Evolutionary conservation across 2,113 vertebrate genomes (phyloP), one percentile per base, ranked within the genome.

Genomic region (Amphiprion ocellaris): DNA sequence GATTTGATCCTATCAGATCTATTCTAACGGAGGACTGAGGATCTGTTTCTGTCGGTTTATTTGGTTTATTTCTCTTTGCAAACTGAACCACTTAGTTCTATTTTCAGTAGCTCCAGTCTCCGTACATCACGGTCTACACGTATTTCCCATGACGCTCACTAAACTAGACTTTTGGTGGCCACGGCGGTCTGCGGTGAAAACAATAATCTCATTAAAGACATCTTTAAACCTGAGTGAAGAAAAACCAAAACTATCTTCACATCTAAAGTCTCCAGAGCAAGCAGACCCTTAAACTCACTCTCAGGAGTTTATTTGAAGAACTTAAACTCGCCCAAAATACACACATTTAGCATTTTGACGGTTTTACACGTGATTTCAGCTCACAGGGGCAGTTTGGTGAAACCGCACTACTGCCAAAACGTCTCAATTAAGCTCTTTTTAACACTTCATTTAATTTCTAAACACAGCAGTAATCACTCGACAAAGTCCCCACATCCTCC

Each of bases 391-490:
- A 21, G 58, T 70, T 83, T n/a, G 37, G 9, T 15, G 14, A 82
- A 89, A 87, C 74, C 71, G 60, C 58, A 74, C n/a, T 3, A 8
- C 81, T 67, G 84, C 85, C 69, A 46, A 24, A 75, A 65, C 2
- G 24, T 79, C 84, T 87, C 68, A 66, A 79, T 85, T 73, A 71
- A 65, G 56, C 39, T 30, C 73, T 71, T 79, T 85, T 89, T 62
- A 89, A 89, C 89, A 86, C 82, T 60, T 89, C 79, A 85, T 89
- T 92, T 85, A 58, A 87, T 84, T 72, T 84, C 74, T 70, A 86
- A 73, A 88, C 46, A 86, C 87, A 81, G 92, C 77, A 91, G 89
- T 55, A 85, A 88, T 84, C 65, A 62, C 76, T 41, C 2, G 14
- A 77, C 79, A 81, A 70, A 75, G 80, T 77, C 79, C 74, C 72